phyloP scores from a whole-genome alignment of 2,888 invertebrate species.

The Scaptomyza tumidula region DNA sequence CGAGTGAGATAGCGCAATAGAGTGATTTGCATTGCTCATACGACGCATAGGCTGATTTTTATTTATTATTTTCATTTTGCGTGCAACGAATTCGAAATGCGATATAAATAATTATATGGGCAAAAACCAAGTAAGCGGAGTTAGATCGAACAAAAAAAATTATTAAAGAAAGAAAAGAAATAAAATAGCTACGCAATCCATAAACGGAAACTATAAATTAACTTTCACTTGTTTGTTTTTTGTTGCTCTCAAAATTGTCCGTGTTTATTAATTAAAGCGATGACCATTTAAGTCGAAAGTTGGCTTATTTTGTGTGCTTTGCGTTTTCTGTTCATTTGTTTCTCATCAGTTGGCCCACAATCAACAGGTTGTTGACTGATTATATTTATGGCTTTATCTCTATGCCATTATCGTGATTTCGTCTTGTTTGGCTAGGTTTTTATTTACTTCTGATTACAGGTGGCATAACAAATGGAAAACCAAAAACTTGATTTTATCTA shows the following conservation, averaged over 20 bases:
- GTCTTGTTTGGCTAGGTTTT: constrained; percentile 22
- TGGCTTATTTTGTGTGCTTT: constrained; percentile 7
- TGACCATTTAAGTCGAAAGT: constrained; percentile 18
- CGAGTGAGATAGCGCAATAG: neutral
- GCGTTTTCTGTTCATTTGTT: constrained; percentile 12
- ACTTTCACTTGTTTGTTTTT: constrained; percentile 66
- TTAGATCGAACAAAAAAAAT: neutral
- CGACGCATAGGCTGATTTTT: constrained; percentile 33
- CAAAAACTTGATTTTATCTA: constrained; percentile 24
- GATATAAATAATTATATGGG: constrained; percentile 33
- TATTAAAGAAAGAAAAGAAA: neutral
- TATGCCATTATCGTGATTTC: constrained; percentile 31
- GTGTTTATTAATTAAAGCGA: constrained; percentile 7
- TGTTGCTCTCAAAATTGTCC: constrained; percentile 9
- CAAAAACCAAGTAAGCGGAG: constrained; percentile 3
- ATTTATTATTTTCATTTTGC: constrained; percentile 27
- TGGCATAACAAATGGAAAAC: constrained; percentile 4
- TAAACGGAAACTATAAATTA: constrained; percentile 75
- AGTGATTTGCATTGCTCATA: constrained; percentile 51
- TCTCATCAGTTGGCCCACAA: constrained; percentile 10
- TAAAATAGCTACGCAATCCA: constrained; percentile 30
- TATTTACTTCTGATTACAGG: constrained; percentile 27
- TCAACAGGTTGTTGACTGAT: constrained; percentile 56
- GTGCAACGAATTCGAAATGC: constrained; percentile 36
- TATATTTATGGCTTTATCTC: constrained; percentile 33